Base-by-base conservation (phyloP, 35 echinoderm and acorn worm genomes). In the Nesometra sesokonis region DNA sequence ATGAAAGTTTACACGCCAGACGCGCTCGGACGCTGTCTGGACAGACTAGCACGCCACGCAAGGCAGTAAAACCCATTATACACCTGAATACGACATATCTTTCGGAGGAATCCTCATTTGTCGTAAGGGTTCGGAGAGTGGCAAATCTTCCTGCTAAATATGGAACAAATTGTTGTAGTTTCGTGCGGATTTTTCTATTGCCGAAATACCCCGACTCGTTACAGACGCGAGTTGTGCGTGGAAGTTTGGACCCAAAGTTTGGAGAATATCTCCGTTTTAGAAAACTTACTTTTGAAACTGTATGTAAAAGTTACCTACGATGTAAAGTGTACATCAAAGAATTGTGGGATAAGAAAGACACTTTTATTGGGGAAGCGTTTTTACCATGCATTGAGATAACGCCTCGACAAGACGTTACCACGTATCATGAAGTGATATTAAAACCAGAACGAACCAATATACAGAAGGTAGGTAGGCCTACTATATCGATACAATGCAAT, bases 261-360 rank as follows among this genome's bases (percentile, higher is more conserved):
- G 83, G 83, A 34, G 88, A 89, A 38, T 82, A 82, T 37, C 83
- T 89, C 37, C 88, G 83, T 33, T 89, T 89, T 47, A 77, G 80
- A 33, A 82, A 82, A 57, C 27, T 89, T 0, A 89, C 32, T n/a
- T 40, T 85, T 4, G 81, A 57, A 13, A 82, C 83, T 21, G 80
- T 77, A 32, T 52, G 83, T 30, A 84, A 77, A 32, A 83, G 80
- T n/a, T 83, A 38, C 47, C 88, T 89, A 0, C 76, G 78, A 76
- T 57, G 83, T 23, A 89, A 89, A 30, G 43, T 89, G 19, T 89
- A 89, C 82, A 84, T 84, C n/a, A 89, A 78, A 78, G 88, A 89
- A 67, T 84, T 84, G 32, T 89, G 82, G 81, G 83, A 89, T 36
- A 57, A 82, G 27, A 89, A 84, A 39, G 80, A 84, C 31, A 46